These are phyloP conservation scores for Aphodius granarius DNA, from an alignment of 2,888 invertebrate species.

Conservation along the genomic window DNA sequence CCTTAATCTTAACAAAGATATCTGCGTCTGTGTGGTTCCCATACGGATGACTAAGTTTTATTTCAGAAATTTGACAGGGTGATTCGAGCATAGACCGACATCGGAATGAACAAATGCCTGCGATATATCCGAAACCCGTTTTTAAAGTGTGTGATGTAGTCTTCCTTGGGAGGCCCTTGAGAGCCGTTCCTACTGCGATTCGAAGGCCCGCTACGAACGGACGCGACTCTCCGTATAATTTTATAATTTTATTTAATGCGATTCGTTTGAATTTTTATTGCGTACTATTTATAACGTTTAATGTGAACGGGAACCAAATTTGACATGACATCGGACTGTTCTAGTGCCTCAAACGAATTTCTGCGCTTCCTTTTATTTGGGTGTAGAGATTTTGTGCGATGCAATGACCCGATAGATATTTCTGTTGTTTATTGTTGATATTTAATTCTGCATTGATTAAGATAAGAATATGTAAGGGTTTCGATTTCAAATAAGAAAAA, in stretches of 20 bases:
- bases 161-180: not conserved
- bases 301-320: not conserved
- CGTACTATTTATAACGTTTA: conserved; percentile 9
- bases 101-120: not conserved
- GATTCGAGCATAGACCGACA: not conserved
- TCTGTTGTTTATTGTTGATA: too few relatives aligned
- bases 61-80: conserved; percentile 5
- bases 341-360: too few relatives aligned
- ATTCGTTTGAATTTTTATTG: conserved; percentile 14
- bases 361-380: too few relatives aligned
- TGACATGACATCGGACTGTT: not conserved
- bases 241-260: conserved; percentile 15
- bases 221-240: conserved; percentile 15
- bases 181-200: not conserved
- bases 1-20: not conserved
- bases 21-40: not conserved
- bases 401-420: too few relatives aligned
- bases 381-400: too few relatives aligned
- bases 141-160: not conserved
- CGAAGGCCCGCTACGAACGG: not conserved
- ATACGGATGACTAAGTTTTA: not conserved
- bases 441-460: too few relatives aligned
- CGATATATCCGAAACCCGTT: not conserved
- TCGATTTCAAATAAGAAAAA: too few relatives aligned
- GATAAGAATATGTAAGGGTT: too few relatives aligned